Conservation (phyloP, 2,113 vertebrate species). For the Myiagra hebetior region DNA sequence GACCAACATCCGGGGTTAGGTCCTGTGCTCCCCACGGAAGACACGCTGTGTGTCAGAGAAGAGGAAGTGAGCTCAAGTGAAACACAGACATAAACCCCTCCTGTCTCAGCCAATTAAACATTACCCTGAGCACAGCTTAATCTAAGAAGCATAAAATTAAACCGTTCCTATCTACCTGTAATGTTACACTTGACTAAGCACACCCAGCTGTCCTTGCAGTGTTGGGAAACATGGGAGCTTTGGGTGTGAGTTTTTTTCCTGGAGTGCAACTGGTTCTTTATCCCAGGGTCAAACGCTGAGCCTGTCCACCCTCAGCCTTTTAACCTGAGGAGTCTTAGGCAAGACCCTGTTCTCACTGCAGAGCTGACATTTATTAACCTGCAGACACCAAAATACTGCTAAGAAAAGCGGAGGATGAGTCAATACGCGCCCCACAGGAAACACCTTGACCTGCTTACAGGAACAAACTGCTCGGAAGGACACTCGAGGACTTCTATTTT, state of each 20-base stretch:
- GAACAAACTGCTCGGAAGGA: neutral
- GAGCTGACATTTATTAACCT: neutral
- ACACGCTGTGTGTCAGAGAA: rapidly evolving
- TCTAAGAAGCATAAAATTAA: neutral
- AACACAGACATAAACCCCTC: neutral
- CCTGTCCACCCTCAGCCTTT: neutral
- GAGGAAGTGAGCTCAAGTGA: neutral
- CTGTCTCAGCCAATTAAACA: neutral
- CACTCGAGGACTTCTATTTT: neutral
- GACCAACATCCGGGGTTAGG: neutral
- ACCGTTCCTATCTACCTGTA: neutral
- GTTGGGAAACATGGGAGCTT: rapidly evolving
- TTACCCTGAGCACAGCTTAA: neutral
- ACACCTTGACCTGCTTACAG: neutral
- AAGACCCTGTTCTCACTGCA: neutral
- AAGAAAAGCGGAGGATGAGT: neutral
- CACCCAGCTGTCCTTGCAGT: neutral
- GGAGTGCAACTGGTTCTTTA: neutral
- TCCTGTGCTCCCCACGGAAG: rapidly evolving
- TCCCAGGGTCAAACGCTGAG: rapidly evolving
- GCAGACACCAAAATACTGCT: neutral
- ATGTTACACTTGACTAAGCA: neutral
- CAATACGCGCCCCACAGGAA: neutral
- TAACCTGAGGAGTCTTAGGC: neutral
- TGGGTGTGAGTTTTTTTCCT: neutral